Evolutionary conservation across 2,888 invertebrate species (phyloP).

Genomic region (Drosophila meridionalis): DNA sequence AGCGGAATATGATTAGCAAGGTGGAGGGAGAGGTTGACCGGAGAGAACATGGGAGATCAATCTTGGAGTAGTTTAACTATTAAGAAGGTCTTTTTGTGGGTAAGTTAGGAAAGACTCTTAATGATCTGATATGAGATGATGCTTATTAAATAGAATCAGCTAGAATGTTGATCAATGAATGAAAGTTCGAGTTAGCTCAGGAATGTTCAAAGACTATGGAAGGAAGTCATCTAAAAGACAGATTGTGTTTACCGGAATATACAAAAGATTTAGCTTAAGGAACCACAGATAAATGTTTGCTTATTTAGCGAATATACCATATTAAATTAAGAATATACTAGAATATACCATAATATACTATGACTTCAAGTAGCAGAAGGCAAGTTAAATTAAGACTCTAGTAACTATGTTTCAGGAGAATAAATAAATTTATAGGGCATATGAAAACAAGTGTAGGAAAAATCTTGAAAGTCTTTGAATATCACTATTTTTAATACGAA

Average conservation of each 20-base stretch:
- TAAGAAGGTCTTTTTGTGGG: not conserved
- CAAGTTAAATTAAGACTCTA: not conserved
- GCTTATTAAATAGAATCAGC: not conserved
- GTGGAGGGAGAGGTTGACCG: not conserved
- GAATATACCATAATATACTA: not conserved
- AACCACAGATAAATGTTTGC: not conserved
- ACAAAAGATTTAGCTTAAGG: not conserved
- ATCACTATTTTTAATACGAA: too few species aligned
- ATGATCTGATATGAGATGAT: not conserved
- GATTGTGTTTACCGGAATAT: not conserved
- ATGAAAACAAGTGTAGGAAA: not conserved
- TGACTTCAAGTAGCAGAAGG: not conserved
- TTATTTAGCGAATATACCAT: not conserved
- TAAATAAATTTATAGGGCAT: not conserved
- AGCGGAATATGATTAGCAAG: constrained; percentile 4
- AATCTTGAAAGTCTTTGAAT: too few species aligned
- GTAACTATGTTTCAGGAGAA: too few species aligned
- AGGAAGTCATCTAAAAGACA: not conserved
- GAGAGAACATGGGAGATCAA: not conserved
- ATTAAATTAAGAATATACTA: not conserved
- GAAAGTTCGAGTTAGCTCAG: not conserved
- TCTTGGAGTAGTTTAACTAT: not conserved
- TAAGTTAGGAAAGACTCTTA: not conserved
- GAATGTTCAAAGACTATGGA: not conserved
- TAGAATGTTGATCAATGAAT: not conserved